Percentiles rank a stretch among this genome's conserved stretches.
Conservation (phyloP, 2,888 invertebrate species). For the Coelopa pilipes region DNA sequence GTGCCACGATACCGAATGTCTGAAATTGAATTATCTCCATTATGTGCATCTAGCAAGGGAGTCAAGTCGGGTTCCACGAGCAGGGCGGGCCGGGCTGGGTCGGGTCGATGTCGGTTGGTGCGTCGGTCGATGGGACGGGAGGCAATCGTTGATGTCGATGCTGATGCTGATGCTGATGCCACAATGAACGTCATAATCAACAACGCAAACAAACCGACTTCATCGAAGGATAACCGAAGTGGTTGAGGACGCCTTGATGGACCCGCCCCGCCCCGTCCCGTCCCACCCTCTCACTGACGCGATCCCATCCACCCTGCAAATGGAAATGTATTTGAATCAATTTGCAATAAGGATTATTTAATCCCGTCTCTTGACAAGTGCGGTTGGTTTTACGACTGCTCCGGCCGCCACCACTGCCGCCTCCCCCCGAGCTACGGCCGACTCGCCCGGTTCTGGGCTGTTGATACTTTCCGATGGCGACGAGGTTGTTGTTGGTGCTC, state of each 20-base stretch:
- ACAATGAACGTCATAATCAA: conserved; percentile 34
- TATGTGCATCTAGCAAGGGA: conserved; percentile 60
- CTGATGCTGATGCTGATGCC: conserved; percentile 22
- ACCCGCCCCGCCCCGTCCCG: not conserved
- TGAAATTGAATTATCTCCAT: conserved; percentile 68
- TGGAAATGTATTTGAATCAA: conserved; percentile 56
- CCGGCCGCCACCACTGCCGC: conserved; percentile 43
- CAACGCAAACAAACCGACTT: conserved; percentile 32
- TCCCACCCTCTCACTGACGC: not conserved
- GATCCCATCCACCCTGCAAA: conserved; percentile 5
- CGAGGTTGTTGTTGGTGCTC: not conserved
- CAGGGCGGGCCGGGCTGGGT: not conserved
- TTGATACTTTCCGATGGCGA: conserved; percentile 45
- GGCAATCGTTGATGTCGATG: conserved; percentile 22
- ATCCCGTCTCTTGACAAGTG: conserved; percentile 65
- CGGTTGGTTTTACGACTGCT: conserved; percentile 52
- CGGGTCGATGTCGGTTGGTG: not conserved
- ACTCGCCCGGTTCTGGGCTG: not conserved
- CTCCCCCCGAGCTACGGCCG: too few species aligned
- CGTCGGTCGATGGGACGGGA: too few species aligned
- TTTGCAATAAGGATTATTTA: conserved; percentile 65
- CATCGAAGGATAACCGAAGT: conserved; percentile 19
- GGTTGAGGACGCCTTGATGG: conserved; percentile 19
- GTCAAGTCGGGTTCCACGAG: conserved; percentile 37
- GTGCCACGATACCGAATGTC: conserved; percentile 67